phyloP scores from a whole-genome alignment of 2,888 invertebrate species.

The Ophraella communa region DNA sequence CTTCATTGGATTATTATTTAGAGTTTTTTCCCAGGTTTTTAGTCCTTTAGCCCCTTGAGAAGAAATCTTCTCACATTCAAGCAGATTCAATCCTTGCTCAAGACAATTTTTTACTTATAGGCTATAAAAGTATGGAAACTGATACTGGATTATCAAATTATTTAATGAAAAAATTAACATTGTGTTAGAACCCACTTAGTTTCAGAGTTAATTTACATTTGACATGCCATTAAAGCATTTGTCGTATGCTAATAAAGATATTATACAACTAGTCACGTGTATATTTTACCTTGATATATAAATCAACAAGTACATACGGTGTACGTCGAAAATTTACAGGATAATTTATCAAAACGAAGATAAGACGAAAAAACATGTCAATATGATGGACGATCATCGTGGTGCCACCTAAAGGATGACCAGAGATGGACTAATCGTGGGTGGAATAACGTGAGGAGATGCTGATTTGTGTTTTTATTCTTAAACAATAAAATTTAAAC shows the following conservation, averaged over 20 bases:
- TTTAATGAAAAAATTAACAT: no score
- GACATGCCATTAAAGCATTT: neutral
- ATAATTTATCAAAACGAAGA: constrained; percentile 11
- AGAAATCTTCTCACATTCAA: no score
- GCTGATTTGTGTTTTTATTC: no score
- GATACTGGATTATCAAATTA: no score
- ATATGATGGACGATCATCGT: constrained; percentile 38
- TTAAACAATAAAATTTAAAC: no score
- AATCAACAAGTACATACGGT: neutral
- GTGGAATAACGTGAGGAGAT: neutral
- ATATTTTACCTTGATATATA: neutral
- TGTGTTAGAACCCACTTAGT: neutral
- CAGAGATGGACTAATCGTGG: constrained; percentile 24
- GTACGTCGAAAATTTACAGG: constrained; percentile 1
- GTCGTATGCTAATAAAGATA: neutral
- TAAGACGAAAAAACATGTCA: constrained; percentile 11
- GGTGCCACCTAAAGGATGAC: constrained; percentile 37
- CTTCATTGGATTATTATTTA: no score
- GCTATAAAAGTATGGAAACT: no score
- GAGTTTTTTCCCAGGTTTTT: no score
- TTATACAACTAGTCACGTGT: neutral
- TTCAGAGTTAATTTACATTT: neutral
- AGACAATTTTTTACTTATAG: no score
- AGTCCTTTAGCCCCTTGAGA: no score
- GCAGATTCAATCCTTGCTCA: no score